A percentile compares a stretch with the other conserved stretches of the same genome.
Evolutionary conservation across 1,140 invertebrate genomes (phyloP).

Genomic region (Thaumetopoea pityocampa): DNA sequence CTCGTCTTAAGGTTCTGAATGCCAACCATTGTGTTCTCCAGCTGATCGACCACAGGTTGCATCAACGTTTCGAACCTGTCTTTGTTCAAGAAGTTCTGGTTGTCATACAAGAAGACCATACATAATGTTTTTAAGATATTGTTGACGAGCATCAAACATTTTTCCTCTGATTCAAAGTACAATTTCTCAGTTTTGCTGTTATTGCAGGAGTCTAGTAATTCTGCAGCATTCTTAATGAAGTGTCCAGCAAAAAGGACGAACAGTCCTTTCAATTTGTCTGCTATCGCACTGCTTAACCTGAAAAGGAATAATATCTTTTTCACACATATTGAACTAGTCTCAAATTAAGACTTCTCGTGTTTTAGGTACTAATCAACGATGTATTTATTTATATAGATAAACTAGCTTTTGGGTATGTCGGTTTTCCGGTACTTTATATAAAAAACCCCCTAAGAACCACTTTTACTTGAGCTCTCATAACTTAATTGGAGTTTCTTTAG

Average conservation of each 20-base stretch:
- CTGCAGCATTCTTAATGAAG: slow-evolving; percentile 87
- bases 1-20: slow-evolving; percentile 78
- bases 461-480: too few relatives aligned
- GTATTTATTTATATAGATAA: too few relatives aligned
- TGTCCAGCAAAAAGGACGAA: slow-evolving; percentile 93
- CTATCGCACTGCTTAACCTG: slow-evolving; percentile 85
- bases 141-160: slow-evolving; percentile 78
- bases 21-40: slow-evolving; percentile 87
- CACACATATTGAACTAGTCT: too few relatives aligned
- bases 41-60: slow-evolving; percentile 91
- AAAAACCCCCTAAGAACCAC: too few relatives aligned
- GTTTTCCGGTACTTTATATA: too few relatives aligned
- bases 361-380: too few relatives aligned
- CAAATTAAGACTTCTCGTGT: too few relatives aligned
- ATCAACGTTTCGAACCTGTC: slow-evolving; percentile 89
- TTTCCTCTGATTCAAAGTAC: slow-evolving; percentile 74
- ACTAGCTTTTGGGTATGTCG: too few relatives aligned
- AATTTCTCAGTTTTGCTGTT: slow-evolving; percentile 69
- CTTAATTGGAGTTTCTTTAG: too few relatives aligned
- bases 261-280: slow-evolving; percentile 88
- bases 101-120: slow-evolving; percentile 89
- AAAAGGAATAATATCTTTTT: slow-evolving; percentile 22
- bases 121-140: slow-evolving; percentile 85
- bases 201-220: slow-evolving; percentile 80
- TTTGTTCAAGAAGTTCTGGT: slow-evolving; percentile 87